A percentile compares a stretch with the other conserved stretches of the same genome.
These are phyloP conservation scores for Capreolus pygargus DNA, from an alignment of 2,113 vertebrate species.

Conservation along the genomic window DNA sequence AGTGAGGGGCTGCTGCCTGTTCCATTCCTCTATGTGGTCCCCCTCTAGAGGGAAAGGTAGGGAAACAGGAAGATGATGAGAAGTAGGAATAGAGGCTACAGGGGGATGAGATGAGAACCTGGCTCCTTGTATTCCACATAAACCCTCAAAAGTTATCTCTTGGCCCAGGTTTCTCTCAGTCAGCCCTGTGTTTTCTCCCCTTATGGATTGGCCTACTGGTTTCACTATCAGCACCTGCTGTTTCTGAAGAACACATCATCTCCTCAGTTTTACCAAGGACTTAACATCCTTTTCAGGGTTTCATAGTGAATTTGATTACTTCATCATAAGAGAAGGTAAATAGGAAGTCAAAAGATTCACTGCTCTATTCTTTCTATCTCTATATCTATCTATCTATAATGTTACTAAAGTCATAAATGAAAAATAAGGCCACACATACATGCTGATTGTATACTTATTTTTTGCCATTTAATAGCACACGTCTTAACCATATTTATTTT, in stretches of 20 bases:
- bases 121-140: neutral
- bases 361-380: neutral
- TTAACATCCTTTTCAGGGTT: neutral
- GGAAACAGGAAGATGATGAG: neutral
- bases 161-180: neutral
- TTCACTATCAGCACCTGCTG: neutral
- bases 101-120: neutral
- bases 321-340: neutral
- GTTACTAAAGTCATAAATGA: neutral
- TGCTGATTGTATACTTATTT: neutral
- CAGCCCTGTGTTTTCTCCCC: neutral
- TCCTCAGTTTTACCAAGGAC: neutral
- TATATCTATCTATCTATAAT: neutral
- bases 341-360: neutral
- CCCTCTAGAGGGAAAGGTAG: rapidly evolving
- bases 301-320: neutral
- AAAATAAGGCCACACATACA: neutral
- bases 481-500: neutral
- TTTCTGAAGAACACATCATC: neutral
- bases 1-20: rapidly evolving
- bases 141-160: neutral
- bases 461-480: neutral
- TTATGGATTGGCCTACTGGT: neutral
- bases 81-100: neutral
- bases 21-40: neutral